Base-by-base conservation (phyloP, 1,140 invertebrate species). In the Aphidius gifuensis region DNA sequence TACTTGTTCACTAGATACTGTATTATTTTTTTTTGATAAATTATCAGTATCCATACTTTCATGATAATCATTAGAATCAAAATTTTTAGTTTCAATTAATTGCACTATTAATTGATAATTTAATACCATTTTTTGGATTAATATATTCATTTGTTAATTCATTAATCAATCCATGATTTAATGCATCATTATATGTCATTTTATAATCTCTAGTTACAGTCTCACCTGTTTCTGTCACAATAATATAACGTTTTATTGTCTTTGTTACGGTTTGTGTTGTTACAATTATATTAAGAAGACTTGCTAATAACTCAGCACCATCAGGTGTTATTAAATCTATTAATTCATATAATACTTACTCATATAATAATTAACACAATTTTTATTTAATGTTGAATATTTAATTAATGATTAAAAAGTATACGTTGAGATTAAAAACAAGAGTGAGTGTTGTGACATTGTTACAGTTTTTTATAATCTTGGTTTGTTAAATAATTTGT, bases 261-360 rank as follows among this genome's bases (percentile, higher is more conserved):
- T 90, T 90, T 5, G 90, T 92, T 5, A 93, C 88, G 1, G 91
- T 92, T 69, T 92, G 90, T 5, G 91, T 89, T 4, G 91, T 93
- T 8, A 94, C 84, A 9, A 90, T 92, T 61, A 96, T 90, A 75
- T 92, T 91, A 53, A 94, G 77, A 57, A 95, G 78, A 71, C 90
- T 90, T 74, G 92, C 90, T 48, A 96, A 80, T 59, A 93, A 82
- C 61, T 91, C 87, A 49, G 92, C 92, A 56, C 94, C 93, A 76
- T 95, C 90, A 4, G 89, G 86, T 7, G 92, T 90, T 9, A 96
- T 92, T 57, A 94, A 83, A 72, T n/a, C n/a, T n/a, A n/a, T n/a
- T n/a, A n/a, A n/a, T n/a, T n/a, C n/a, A n/a, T n/a, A n/a, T n/a
- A n/a, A n/a, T n/a, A n/a, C n/a, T n/a, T n/a, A n/a, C n/a, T n/a